phyloP scores from a whole-genome alignment of 2,113 vertebrate genomes.

The Pleuronectes platessa region DNA sequence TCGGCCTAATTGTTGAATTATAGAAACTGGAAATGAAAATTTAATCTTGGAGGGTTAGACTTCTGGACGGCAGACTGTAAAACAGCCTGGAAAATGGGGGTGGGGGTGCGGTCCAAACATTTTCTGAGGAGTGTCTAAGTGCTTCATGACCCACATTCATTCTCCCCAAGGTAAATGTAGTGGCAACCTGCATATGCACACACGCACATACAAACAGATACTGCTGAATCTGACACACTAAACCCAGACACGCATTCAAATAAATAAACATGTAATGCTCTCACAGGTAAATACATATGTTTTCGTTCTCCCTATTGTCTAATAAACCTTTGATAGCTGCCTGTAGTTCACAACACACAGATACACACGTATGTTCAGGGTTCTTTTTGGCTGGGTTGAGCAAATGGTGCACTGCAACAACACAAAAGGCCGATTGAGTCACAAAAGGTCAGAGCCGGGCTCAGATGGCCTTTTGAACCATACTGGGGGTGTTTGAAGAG shows the following conservation, averaged over 20 bases:
- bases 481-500: constrained; percentile 76
- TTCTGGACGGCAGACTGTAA: constrained; percentile 51
- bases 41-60: constrained; percentile 48
- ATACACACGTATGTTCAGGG: background rate
- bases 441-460: constrained; percentile 75
- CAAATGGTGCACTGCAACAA: constrained; percentile 51
- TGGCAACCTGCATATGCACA: constrained; percentile 24
- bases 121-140: constrained; percentile 67
- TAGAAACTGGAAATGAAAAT: constrained; percentile 70
- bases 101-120: constrained; percentile 38
- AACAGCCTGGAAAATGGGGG: constrained; percentile 32
- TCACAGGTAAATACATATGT: background rate
- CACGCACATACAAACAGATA: constrained; percentile 19
- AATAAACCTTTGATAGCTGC: constrained; percentile 15
- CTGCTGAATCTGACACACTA: constrained; percentile 23
- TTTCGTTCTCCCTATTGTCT: constrained; percentile 9
- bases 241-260: constrained; percentile 18
- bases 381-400: constrained; percentile 6
- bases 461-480: constrained; percentile 77
- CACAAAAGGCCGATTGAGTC: constrained; percentile 74
- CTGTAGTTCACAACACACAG: constrained; percentile 1
- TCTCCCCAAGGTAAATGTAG: constrained; percentile 65
- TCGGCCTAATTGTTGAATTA: constrained; percentile 64
- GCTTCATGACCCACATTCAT: constrained; percentile 70
- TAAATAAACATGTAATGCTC: background rate